Base-by-base conservation (phyloP, 2,113 vertebrate species). In the Mormyrus lacerda region DNA sequence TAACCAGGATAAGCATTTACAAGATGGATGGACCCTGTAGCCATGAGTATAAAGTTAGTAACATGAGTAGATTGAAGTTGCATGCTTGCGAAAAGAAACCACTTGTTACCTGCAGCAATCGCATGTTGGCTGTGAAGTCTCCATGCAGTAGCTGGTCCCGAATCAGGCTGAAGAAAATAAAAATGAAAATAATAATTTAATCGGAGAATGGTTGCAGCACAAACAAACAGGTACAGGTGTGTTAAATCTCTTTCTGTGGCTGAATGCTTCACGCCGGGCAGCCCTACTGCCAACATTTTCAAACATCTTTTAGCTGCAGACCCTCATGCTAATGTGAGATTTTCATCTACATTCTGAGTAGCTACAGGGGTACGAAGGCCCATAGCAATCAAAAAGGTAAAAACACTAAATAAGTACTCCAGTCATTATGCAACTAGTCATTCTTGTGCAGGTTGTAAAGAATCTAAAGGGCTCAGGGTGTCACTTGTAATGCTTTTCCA, bases 91-190 rank as follows among this genome's bases (percentile, higher is more conserved):
- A 7, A 53, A 51, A 48, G 19, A 21, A 45, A 39, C 15, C 55
- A 31, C 17, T 0, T 45, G 45, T 93, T 94, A 99, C 98, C 97
- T 99, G 98, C 51, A 99, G 95, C 91, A 97, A 95, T 92, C 98
- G 96, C 98, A 99, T 99, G 92, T 99, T 99, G 9, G 96, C 79
- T 4, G 97, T 99, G 92, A 99, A 99, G 93, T 99, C 98, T 91
- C 98, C 98, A 73, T 96, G 95, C 93, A 99, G 95, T 87, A 99
- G 58, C 91, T 96, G 97, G 91, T 97, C 96, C 92, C 97, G 96
- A 91, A 99, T 99, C 85, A 99, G 95, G 94, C 98, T 99, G 91
- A 15, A 88, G 88, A 65, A 65, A 87, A 58, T 84, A 88, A 48
- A 85, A 2, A 88, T 42, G 1, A 6, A 53, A 6, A 42, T 19